Base-by-base conservation (phyloP, 1,140 invertebrate genomes). In the Augochlora pura region DNA sequence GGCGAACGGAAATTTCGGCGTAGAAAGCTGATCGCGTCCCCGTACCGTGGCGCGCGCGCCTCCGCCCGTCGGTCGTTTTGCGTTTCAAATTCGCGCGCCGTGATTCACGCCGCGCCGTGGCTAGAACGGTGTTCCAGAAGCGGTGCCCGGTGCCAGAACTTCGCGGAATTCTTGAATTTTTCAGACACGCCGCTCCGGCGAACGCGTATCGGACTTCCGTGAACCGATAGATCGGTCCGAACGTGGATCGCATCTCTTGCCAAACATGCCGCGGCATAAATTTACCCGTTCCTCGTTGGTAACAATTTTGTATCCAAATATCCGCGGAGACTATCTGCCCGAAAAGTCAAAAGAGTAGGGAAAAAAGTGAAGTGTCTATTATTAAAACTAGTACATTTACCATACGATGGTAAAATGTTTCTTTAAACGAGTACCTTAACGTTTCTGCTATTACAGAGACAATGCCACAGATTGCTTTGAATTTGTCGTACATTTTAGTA, bases 121-220 rank as follows among this genome's bases (percentile, higher is more conserved):
- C 0, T 21, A 42, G 25, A 32, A 52, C 54, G 64, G 5, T n/a
- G n/a, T 9, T 38, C 8, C 21, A 52, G 49, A 52, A 52, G 49
- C 18, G 49, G 18, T 21, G 49, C 25, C 25, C 27, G 23, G 23
- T 52, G 42, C 25, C 52, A 77, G 42, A 77, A 62, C 57, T 77
- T 77, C 42, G 57, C 25, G 46, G 67, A 71, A 70, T 70, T n/a
- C 67, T 63, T 77, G 42, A 70, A 77, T 77, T 77, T 71, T 77
- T 77, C 10, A 71, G 59, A 52, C 8, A 69, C 57, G 57, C 57
- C 54, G 52, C 18, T 1, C 5, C 54, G 46, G n/a, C n/a, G 46
- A 16, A 42, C 38, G 38, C 49, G 32, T 32, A 32, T 32, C 32
- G 59, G 46, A 71, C 57, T 77, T 63, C 57, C 59, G 66, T 71